Base-by-base conservation (phyloP, 2,888 invertebrate genomes). In the Icerya purchasi region DNA sequence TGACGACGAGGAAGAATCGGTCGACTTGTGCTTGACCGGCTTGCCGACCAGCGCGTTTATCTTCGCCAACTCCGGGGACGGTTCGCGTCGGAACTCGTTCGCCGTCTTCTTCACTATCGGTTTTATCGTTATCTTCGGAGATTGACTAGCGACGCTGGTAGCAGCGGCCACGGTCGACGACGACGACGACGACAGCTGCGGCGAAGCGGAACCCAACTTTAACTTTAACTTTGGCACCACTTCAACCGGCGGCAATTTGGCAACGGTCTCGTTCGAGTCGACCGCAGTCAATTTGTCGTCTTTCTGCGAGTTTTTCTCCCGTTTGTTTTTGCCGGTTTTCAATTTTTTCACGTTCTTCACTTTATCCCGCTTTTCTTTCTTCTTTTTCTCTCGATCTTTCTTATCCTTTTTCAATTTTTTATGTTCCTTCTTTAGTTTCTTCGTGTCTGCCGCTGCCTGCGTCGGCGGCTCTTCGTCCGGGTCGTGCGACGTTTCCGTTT, bases 1-100 rank as follows among this genome's bases (percentile, higher is more conserved):
- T 5, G n/a, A 2, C 3, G 5, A 24, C n/a, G 49, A n/a, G 5
- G 3, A 10, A 52, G 5, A 61, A 62, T 58, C 61, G 36, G 57
- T 60, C 19, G 61, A 23, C 22, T 60, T 62, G 10, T 56, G 59
- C 69, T 86, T 86, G 1, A 85, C 85, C 58, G 86, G 86, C 63
- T 86, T 77, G 2, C 86, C 87, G 50, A 88, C 83, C 61, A 89
- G 71, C 22, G 88, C 86, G 8, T 87, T 84, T 69, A 89, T 87
- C 69, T 84, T 81, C 14, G 87, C 88, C 63, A 89, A 72, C 68
- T 87, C 87, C 10, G 88, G 86, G 25, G 86, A 36, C 5, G 36
- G 8, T 36, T 5, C 36, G 14, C 8, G 8, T 36, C 14, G 5
- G 36, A 36, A 36, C 5, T 14, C 14, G 14, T 36, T 36, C 5